Conservation (phyloP, 2,113 vertebrate genomes). For the Heterotilapia buettikoferi region DNA sequence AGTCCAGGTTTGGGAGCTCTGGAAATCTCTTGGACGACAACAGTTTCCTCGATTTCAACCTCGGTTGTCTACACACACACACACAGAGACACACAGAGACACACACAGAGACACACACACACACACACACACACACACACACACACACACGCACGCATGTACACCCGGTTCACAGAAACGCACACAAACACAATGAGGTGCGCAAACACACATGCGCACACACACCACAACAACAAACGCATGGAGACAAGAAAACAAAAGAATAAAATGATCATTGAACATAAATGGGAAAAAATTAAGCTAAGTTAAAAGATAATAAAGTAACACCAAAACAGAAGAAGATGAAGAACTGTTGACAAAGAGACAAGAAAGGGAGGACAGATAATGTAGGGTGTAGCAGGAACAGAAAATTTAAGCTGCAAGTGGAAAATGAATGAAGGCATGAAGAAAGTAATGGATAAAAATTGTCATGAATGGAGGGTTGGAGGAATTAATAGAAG, state of each 20-base stretch:
- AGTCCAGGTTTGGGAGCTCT: constrained; percentile 69
- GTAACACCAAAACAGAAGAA: constrained; percentile 58
- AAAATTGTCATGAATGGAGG: not conserved
- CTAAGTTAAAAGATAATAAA: constrained; percentile 55
- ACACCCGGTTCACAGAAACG: constrained; percentile 53
- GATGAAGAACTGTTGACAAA: constrained; percentile 36
- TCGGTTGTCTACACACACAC: constrained; percentile 77
- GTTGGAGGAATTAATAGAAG: constrained; percentile 13
- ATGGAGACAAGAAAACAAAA: constrained; percentile 73
- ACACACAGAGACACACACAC: constrained; percentile 44
- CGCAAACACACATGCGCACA: constrained; percentile 3
- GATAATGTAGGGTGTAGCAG: constrained; percentile 4
- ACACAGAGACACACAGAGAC: too few relatives aligned
- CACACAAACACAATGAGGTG: constrained; percentile 8
- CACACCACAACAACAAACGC: constrained; percentile 62
- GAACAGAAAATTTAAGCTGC: not conserved
- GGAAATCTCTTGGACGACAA: constrained; percentile 83
- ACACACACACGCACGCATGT: constrained; percentile 55
- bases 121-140: constrained; percentile 48
- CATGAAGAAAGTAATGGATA: not conserved
- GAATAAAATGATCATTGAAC: constrained; percentile 70
- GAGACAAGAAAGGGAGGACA: not conserved
- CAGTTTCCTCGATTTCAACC: constrained; percentile 87
- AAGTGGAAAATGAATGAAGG: constrained; percentile 24
- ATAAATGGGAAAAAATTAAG: constrained; percentile 53